These are phyloP conservation scores for Erythrocercus mccallii DNA, from an alignment of 2,113 vertebrate species.

Conservation along the genomic window DNA sequence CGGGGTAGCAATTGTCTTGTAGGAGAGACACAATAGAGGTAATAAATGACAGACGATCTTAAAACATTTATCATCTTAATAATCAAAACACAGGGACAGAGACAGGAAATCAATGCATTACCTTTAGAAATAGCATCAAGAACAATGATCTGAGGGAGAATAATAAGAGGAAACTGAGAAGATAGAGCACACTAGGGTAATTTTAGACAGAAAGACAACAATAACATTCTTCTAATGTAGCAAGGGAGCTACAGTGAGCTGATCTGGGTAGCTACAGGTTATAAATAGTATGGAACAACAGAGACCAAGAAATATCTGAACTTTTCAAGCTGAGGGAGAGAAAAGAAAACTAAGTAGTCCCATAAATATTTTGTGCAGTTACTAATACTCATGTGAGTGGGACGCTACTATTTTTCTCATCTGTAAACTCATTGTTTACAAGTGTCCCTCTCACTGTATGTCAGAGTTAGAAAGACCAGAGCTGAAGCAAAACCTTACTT, in stretches of 20 bases:
- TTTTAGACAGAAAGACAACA: slow-evolving; percentile 28
- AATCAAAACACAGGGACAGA: slow-evolving; percentile 1
- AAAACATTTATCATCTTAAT: background rate
- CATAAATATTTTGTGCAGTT: background rate
- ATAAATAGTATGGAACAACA: slow-evolving; percentile 20
- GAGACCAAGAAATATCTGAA: background rate
- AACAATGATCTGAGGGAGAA: slow-evolving; percentile 30
- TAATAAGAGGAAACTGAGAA: slow-evolving; percentile 31
- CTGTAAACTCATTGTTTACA: background rate
- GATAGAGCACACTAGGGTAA: background rate
- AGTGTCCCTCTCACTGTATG: background rate
- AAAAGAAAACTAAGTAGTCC: background rate
- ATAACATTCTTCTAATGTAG: background rate
- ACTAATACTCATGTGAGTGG: background rate
- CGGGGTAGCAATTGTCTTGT: background rate
- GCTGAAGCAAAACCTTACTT: background rate
- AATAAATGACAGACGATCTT: background rate
- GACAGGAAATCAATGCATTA: slow-evolving; percentile 30
- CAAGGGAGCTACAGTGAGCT: background rate
- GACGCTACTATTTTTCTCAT: background rate
- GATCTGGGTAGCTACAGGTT: background rate
- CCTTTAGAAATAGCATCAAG: slow-evolving; percentile 3
- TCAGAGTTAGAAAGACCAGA: background rate
- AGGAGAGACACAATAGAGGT: background rate
- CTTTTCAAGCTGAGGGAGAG: background rate